Evolutionary conservation across 2,888 invertebrate genomes (phyloP), one percentile per base, ranked within the genome.

Genomic region (Scrobipalpa costella): DNA sequence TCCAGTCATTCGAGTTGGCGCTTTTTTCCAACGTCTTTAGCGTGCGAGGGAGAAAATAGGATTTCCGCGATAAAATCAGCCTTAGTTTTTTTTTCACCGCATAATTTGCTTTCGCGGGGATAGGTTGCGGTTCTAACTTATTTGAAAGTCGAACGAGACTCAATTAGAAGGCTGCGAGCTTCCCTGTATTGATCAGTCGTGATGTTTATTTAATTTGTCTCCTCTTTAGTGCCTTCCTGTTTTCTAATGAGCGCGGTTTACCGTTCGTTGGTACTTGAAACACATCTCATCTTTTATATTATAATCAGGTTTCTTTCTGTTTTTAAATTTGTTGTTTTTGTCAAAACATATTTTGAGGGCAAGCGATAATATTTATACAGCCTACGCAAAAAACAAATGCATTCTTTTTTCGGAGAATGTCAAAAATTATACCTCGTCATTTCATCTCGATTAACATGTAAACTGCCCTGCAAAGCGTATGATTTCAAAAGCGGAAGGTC

Each of bases 31-130:
- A 82, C 87, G 89, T 90, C 91, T 91, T 90, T 90, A 85, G 89
- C 90, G 89, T 90, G 90, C 88, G 77, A 86, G 88, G 89, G 88
- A 89, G 90, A 90, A 90, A 90, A 90, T 90, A 90, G 91, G 89
- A 89, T 91, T 90, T 90, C 86, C 90, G 88, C 86, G 91, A 90
- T 90, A 90, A 90, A 91, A 91, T 91, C 90, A 86, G 86, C 87
- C 87, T 84, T 82, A 78, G 81, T 80, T 77, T 88, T 88, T 87
- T 86, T 84, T 85, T 83, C 80, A 73, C 79, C 78, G 84, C 80
- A 85, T 88, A 86, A 89, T 90, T 88, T 86, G 84, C 85, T 78
- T 77, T 76, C 79, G 81, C 75, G 75, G 80, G 83, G 81, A 79
- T 80, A 76, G 82, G 78, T 77, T 78, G 78, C 73, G 76, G 80